phyloP scores from a whole-genome alignment of 2,888 invertebrate species.

The Pheosia tremula region DNA sequence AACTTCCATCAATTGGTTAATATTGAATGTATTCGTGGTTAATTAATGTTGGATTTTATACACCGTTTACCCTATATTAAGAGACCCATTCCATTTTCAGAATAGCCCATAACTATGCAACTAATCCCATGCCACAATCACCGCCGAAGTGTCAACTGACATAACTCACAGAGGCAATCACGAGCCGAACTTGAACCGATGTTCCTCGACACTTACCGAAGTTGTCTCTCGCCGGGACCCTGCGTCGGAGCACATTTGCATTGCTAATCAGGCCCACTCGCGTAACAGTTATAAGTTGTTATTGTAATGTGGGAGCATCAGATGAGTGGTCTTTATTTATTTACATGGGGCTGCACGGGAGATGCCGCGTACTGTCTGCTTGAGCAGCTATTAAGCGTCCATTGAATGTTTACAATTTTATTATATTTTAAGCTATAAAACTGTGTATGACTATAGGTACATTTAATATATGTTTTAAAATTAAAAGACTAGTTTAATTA shows the following conservation, averaged over 20 bases:
- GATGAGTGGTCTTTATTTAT: neutral
- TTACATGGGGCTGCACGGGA: neutral
- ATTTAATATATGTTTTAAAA: too few relatives aligned
- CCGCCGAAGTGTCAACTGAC: constrained; percentile 27
- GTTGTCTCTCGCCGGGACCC: constrained; percentile 38
- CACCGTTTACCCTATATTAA: too few relatives aligned
- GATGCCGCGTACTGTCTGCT: too few relatives aligned
- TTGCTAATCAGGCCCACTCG: constrained; percentile 43
- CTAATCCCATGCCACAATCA: constrained; percentile 4
- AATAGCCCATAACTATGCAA: neutral
- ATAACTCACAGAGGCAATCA: constrained; percentile 45
- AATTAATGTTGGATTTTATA: too few relatives aligned
- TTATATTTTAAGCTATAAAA: too few relatives aligned
- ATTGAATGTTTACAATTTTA: too few relatives aligned
- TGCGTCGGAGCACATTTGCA: constrained; percentile 42
- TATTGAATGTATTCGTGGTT: too few relatives aligned
- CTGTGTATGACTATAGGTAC: too few relatives aligned
- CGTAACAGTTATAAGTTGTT: constrained; percentile 13
- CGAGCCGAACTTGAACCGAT: constrained; percentile 38
- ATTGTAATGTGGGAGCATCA: constrained; percentile 4
- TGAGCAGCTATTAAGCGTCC: too few relatives aligned
- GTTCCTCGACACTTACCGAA: constrained; percentile 40
- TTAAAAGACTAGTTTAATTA: too few relatives aligned
- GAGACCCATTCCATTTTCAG: too few relatives aligned
- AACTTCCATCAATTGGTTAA: too few relatives aligned